Evolutionary conservation across 1,140 invertebrate genomes (phyloP).

Genomic region (Nasonia vitripennis): DNA sequence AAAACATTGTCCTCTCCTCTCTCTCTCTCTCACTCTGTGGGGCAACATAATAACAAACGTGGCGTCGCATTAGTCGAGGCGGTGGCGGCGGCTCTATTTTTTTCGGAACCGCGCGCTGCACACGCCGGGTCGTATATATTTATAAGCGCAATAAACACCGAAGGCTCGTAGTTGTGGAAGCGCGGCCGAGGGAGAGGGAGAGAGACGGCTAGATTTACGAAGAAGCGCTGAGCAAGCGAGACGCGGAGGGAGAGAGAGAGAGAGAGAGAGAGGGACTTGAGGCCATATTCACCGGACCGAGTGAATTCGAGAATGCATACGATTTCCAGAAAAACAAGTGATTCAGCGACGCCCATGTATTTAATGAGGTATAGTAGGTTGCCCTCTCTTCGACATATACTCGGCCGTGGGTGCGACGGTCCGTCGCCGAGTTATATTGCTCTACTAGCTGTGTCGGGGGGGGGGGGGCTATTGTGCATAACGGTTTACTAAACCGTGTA

Average conservation of each 20-base stretch:
- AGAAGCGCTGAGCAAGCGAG: constrained; percentile 32
- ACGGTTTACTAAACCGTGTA: neutral
- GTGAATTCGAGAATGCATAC: neutral
- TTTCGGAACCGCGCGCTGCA: neutral
- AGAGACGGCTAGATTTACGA: constrained; percentile 1
- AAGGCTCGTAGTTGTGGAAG: too few relatives aligned
- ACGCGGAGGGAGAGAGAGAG: neutral
- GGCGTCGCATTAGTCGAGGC: too few relatives aligned
- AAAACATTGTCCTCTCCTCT: neutral
- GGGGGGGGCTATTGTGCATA: too few relatives aligned
- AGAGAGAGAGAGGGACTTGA: neutral
- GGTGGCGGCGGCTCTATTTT: neutral
- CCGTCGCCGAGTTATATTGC: too few relatives aligned
- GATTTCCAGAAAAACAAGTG: constrained; percentile 35
- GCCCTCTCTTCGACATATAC: too few relatives aligned
- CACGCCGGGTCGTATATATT: constrained; percentile 19
- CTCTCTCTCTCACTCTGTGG: neutral
- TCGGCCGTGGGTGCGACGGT: too few relatives aligned
- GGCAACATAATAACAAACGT: neutral
- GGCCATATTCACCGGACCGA: constrained; percentile 2
- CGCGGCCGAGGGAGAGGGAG: neutral
- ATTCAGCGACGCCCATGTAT: constrained; percentile 5
- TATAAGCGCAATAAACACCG: constrained; percentile 36
- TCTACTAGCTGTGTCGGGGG: too few relatives aligned
- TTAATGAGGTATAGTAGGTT: too few relatives aligned